Conservation (phyloP, 2,888 invertebrate species). For the Nomada ferruginata region DNA sequence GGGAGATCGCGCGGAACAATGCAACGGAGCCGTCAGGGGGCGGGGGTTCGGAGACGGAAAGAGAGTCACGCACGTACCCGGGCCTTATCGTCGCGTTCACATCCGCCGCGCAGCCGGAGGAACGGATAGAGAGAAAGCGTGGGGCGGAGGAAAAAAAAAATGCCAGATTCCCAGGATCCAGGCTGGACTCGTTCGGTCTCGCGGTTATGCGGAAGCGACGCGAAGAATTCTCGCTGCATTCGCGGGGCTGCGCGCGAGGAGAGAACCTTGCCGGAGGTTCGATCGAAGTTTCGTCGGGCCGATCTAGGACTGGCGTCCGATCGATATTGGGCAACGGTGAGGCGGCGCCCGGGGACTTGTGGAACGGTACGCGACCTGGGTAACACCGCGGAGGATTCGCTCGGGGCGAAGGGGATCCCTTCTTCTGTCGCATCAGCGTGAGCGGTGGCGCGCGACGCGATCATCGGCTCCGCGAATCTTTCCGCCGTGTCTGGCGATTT, state of each 20-base stretch:
- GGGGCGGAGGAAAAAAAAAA: slow-evolving; percentile 74
- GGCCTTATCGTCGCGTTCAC: slow-evolving; percentile 80
- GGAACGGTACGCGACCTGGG: too few relatives aligned
- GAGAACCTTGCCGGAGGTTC: neutral
- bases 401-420: neutral
- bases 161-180: slow-evolving; percentile 81
- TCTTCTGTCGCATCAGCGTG: slow-evolving; percentile 56
- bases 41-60: slow-evolving; percentile 42
- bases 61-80: slow-evolving; percentile 76
- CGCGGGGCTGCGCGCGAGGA: neutral
- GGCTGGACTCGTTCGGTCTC: slow-evolving; percentile 69
- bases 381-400: too few relatives aligned
- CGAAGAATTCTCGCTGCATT: neutral
- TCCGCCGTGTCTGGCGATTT: too few relatives aligned
- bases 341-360: too few relatives aligned
- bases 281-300: neutral
- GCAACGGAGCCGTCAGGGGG: slow-evolving; percentile 57
- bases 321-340: slow-evolving; percentile 42
- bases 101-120: slow-evolving; percentile 76
- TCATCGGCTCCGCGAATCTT: slow-evolving; percentile 25
- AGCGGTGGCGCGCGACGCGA: slow-evolving; percentile 44
- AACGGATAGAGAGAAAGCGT: slow-evolving; percentile 73
- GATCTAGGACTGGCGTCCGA: too few relatives aligned
- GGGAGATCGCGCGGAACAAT: slow-evolving; percentile 78
- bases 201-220: slow-evolving; percentile 69